Conservation (phyloP, 2,797 vertebrate genomes). For the Muscicapa striata region DNA sequence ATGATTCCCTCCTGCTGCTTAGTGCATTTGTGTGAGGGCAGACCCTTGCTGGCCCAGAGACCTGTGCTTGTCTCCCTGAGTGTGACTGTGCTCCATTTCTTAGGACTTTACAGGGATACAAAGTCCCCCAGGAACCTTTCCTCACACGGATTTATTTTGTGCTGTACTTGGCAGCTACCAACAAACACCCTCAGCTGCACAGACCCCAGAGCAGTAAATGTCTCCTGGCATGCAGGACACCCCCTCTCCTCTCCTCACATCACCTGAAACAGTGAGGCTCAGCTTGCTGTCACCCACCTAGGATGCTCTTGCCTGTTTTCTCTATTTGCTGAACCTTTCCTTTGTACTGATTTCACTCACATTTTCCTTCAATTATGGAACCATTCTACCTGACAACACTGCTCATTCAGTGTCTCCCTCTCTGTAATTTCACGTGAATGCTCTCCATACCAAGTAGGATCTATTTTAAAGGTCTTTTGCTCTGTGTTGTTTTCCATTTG, state of each 20-base stretch:
- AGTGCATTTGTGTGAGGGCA: not conserved
- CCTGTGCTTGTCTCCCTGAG: not conserved
- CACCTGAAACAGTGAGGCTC: not conserved
- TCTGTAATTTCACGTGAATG: not conserved
- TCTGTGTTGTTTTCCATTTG: slow-evolving; percentile 8
- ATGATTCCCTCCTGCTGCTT: not conserved
- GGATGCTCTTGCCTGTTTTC: not conserved
- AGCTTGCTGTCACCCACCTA: not conserved
- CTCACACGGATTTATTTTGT: not conserved
- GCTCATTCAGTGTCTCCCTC: not conserved
- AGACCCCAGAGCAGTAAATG: not conserved
- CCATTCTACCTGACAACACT: not conserved
- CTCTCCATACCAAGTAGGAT: not conserved
- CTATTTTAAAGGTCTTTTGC: not conserved
- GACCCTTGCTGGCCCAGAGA: not conserved
- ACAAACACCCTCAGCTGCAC: not conserved
- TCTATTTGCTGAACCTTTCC: not conserved
- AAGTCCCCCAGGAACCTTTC: not conserved
- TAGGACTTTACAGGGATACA: rapidly evolving
- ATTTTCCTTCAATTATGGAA: slow-evolving; percentile 17
- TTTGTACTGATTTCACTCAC: not conserved
- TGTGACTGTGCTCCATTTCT: not conserved
- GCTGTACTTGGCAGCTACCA: not conserved
- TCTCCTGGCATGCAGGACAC: not conserved
- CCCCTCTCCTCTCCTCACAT: not conserved